phyloP scores from a whole-genome alignment of 2,888 invertebrate genomes.

The Oligia latruncula region DNA sequence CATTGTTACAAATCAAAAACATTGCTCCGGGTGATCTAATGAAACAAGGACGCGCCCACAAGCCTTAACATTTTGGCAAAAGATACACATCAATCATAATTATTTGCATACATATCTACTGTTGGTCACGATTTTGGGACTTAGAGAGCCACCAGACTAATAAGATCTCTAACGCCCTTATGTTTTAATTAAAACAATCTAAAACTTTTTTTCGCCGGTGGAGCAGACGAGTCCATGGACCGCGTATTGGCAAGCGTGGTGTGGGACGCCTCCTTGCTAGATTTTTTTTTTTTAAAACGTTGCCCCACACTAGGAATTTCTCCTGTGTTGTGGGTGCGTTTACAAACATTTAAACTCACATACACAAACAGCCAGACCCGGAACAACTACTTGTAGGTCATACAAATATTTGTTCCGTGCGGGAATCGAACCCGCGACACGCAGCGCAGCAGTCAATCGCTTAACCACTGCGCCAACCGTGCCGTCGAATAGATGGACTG shows the following conservation, averaged over 20 bases:
- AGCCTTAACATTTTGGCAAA: slow-evolving; percentile 76
- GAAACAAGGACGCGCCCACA: slow-evolving; percentile 74
- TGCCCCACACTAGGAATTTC: too few relatives aligned
- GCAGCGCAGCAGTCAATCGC: too few relatives aligned
- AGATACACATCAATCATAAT: slow-evolving; percentile 82
- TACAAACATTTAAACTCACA: too few relatives aligned
- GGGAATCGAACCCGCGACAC: too few relatives aligned
- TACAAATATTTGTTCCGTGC: too few relatives aligned
- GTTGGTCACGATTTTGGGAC: slow-evolving; percentile 76
- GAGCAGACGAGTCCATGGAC: neutral
- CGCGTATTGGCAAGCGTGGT: neutral
- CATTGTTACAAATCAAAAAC: slow-evolving; percentile 66
- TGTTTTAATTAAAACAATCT: slow-evolving; percentile 7
- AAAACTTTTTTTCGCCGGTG: neutral
- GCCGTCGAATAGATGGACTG: too few relatives aligned
- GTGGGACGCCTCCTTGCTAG: neutral
- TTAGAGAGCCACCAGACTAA: slow-evolving; percentile 62
- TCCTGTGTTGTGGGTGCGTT: too few relatives aligned
- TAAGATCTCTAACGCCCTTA: slow-evolving; percentile 62
- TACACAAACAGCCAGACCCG: too few relatives aligned
- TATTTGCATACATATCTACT: slow-evolving; percentile 76
- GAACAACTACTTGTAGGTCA: too few relatives aligned
- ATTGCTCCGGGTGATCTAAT: slow-evolving; percentile 66
- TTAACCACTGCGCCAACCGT: too few relatives aligned
- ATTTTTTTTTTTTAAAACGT: too few relatives aligned